Evolutionary conservation across 2,113 vertebrate genomes (phyloP).

Genomic region (Corapipo altera): DNA sequence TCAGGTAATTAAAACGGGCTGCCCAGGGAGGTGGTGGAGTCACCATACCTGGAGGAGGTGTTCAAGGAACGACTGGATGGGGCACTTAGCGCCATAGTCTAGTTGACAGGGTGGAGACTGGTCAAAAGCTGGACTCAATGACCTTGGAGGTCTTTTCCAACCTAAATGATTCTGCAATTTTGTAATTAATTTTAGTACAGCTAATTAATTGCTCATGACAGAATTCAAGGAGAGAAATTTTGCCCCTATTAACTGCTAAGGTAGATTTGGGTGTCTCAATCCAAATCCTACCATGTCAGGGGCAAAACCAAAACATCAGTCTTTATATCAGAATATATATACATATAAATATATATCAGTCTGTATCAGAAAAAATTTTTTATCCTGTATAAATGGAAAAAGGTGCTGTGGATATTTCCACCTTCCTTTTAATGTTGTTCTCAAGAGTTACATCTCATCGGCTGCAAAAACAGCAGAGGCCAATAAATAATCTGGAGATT

Average conservation of each 20-base stretch:
- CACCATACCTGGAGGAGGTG: background rate
- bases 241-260: background rate
- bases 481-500: background rate
- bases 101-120: background rate
- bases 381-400: background rate
- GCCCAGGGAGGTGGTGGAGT: background rate
- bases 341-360: no score
- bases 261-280: background rate
- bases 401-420: background rate
- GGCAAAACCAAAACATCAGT: background rate
- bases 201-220: background rate
- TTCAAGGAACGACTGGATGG: background rate
- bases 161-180: background rate
- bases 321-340: background rate
- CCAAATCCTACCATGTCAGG: background rate
- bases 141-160: background rate
- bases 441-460: background rate
- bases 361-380: background rate
- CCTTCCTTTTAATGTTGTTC: background rate
- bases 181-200: background rate
- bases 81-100: background rate
- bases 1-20: background rate
- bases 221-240: background rate
- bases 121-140: background rate
- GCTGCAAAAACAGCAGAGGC: background rate